Percentiles rank a stretch among this genome's conserved stretches.
Evolutionary conservation across 2,888 invertebrate genomes (phyloP).

Genomic region (Noctuana brunneofusca): DNA sequence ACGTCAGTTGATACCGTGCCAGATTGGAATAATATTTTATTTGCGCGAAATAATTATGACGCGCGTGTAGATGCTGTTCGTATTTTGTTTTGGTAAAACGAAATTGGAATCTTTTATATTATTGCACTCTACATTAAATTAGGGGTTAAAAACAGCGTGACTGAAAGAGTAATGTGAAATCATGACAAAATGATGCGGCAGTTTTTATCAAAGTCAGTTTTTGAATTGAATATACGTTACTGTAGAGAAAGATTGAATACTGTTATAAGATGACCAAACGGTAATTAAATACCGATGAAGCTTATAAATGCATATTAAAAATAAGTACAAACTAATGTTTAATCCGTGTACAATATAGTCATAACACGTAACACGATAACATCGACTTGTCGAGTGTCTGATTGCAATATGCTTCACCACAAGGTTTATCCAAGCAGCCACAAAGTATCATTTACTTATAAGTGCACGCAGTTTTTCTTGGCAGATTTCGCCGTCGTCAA

Average conservation of each 20-base stretch:
- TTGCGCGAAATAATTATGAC: constrained; percentile 2
- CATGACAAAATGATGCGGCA: too few species aligned
- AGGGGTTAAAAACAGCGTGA: too few species aligned
- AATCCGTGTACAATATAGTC: background rate
- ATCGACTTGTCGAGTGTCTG: background rate
- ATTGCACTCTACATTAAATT: background rate
- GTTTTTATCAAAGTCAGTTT: too few species aligned
- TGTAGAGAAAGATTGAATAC: too few species aligned
- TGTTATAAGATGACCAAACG: too few species aligned
- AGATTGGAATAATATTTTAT: constrained; percentile 35
- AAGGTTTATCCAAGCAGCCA: background rate
- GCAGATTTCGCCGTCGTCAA: background rate
- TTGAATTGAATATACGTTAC: too few species aligned
- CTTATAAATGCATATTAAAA: too few species aligned
- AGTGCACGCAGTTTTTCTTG: background rate
- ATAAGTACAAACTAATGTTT: too few species aligned
- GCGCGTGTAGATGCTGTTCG: background rate
- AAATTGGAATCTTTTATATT: background rate
- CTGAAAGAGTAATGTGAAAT: too few species aligned
- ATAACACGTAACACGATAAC: background rate
- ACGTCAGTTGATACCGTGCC: constrained; percentile 42
- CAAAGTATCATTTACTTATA: background rate
- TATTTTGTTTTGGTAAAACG: background rate
- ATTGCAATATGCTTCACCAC: background rate
- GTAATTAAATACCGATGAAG: too few species aligned